Evolutionary conservation across 1,140 invertebrate species (phyloP).

Genomic region (Drosophila pachea): DNA sequence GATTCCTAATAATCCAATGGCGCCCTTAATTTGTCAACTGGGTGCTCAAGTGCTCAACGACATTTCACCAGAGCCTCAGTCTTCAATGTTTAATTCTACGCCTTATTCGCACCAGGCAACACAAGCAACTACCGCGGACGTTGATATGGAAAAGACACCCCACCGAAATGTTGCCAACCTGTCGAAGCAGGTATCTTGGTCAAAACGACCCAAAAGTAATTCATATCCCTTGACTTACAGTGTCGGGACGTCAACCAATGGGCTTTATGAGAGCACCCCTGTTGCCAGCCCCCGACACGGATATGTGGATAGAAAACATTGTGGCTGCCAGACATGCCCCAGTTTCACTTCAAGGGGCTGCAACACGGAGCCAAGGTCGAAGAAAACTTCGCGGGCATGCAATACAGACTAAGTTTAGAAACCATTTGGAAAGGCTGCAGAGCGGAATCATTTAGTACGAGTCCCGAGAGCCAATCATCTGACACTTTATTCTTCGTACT

Average conservation of each 20-base stretch:
- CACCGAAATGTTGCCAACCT: constrained; percentile 17
- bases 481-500: no score
- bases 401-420: neutral
- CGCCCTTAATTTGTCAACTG: neutral
- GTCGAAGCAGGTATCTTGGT: constrained; percentile 39
- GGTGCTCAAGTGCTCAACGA: neutral
- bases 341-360: neutral
- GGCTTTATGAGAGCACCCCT: neutral
- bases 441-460: no score
- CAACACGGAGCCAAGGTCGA: constrained; percentile 8
- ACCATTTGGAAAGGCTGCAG: no score
- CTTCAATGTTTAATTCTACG: neutral
- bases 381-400: neutral
- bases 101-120: neutral
- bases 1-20: constrained; percentile 12
- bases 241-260: constrained; percentile 39
- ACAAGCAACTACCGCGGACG: neutral
- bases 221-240: constrained; percentile 21
- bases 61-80: neutral
- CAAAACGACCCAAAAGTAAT: constrained; percentile 3
- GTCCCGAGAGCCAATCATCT: no score
- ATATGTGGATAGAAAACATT: neutral
- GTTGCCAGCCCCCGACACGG: neutral
- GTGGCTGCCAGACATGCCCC: constrained; percentile 14
- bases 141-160: neutral